phyloP scores from a whole-genome alignment of 2,888 invertebrate genomes.

The Aspidiotus destructor region DNA sequence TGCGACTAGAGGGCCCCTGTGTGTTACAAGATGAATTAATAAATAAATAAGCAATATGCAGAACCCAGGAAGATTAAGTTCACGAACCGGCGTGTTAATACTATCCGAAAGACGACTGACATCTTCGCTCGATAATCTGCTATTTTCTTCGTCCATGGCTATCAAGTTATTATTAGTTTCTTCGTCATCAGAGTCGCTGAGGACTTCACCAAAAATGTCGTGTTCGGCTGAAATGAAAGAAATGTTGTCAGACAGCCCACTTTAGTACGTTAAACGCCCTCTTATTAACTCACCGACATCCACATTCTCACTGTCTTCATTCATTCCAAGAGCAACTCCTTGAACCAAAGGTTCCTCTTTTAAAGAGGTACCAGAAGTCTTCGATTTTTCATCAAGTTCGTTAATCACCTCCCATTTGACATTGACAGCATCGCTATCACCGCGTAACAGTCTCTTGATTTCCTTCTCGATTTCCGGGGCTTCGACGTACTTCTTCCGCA shows the following conservation, averaged over 20 bases:
- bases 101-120: slow-evolving; percentile 59
- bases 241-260: background rate
- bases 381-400: slow-evolving; percentile 59
- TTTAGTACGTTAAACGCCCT: background rate
- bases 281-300: background rate
- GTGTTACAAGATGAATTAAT: background rate
- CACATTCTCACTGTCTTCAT: slow-evolving; percentile 21
- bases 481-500: slow-evolving; percentile 94
- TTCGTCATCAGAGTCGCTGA: slow-evolving; percentile 83
- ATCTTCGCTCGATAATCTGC: slow-evolving; percentile 62
- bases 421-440: slow-evolving; percentile 84
- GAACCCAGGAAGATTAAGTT: background rate
- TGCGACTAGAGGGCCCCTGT: slow-evolving; percentile 21
- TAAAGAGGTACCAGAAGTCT: slow-evolving; percentile 38
- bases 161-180: slow-evolving; percentile 50
- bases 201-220: slow-evolving; percentile 85
- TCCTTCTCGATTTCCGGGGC: slow-evolving; percentile 98
- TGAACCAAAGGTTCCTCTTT: slow-evolving; percentile 39
- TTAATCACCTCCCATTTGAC: slow-evolving; percentile 82
- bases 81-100: background rate
- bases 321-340: slow-evolving; percentile 13
- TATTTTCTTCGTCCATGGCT: slow-evolving; percentile 66
- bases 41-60: background rate
- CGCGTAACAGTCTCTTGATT: slow-evolving; percentile 41
- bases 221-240: slow-evolving; percentile 51